phyloP scores from a whole-genome alignment of 2,113 vertebrate genomes.

The Hemiscyllium ocellatum region DNA sequence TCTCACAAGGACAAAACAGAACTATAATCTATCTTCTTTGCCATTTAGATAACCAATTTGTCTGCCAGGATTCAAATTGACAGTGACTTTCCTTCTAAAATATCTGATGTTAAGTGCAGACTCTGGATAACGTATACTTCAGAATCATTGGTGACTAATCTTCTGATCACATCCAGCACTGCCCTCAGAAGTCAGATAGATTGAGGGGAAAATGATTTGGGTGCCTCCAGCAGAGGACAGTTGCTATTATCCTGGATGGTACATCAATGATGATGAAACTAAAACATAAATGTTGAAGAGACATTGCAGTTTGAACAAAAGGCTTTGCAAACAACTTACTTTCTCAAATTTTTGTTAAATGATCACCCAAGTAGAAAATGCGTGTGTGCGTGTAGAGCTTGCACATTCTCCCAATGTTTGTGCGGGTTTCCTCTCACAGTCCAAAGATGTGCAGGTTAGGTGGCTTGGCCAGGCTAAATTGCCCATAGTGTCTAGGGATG shows the following conservation, averaged over 20 bases:
- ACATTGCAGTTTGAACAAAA: not conserved
- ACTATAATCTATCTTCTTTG: not conserved
- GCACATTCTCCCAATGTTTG: too few species aligned
- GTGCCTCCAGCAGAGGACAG: not conserved
- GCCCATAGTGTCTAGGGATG: too few species aligned
- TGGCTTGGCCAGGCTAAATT: too few species aligned
- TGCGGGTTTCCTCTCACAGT: too few species aligned
- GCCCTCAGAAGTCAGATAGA: not conserved
- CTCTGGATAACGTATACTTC: not conserved
- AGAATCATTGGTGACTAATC: not conserved
- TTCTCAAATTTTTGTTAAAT: not conserved
- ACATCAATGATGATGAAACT: too few species aligned
- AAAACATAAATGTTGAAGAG: not conserved
- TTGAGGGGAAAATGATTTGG: not conserved
- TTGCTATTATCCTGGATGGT: not conserved
- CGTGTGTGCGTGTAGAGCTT: not conserved
- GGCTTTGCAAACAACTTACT: not conserved
- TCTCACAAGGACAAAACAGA: too few species aligned
- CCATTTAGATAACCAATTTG: too few species aligned
- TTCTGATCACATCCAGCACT: not conserved
- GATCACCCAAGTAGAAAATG: not conserved
- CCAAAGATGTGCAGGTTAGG: too few species aligned
- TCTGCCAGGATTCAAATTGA: not conserved
- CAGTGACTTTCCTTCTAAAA: not conserved
- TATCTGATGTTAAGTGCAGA: not conserved